phyloP scores from a whole-genome alignment of 1,140 invertebrate genomes.

The Dreissena polymorpha region DNA sequence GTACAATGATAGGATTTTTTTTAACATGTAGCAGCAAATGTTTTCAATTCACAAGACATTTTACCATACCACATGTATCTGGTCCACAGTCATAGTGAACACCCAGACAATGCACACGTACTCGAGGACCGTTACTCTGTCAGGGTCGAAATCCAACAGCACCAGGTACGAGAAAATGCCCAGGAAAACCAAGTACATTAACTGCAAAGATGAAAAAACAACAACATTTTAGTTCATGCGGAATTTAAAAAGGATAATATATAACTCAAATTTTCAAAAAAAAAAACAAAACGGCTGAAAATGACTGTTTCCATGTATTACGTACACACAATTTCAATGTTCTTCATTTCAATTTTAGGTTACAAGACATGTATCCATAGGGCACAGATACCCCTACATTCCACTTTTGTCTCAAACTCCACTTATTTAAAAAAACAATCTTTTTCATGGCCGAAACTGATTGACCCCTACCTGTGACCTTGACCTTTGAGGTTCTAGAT shows the following conservation, averaged over 20 bases:
- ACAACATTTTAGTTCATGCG: too few species aligned
- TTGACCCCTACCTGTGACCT: too few species aligned
- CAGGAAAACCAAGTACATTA: constrained; percentile 69
- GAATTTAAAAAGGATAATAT: background rate
- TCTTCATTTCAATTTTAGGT: too few species aligned
- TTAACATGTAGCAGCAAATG: too few species aligned
- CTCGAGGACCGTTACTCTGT: constrained; percentile 63
- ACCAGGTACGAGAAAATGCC: constrained; percentile 79
- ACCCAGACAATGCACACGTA: constrained; percentile 73
- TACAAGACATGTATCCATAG: too few species aligned
- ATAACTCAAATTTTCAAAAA: background rate
- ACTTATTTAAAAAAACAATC: too few species aligned
- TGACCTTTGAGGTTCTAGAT: too few species aligned
- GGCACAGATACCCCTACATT: too few species aligned
- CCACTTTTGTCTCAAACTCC: too few species aligned
- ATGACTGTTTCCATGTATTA: background rate
- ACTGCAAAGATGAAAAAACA: constrained; percentile 60
- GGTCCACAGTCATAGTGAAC: constrained; percentile 69
- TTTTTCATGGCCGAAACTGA: too few species aligned
- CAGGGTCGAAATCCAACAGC: constrained; percentile 77
- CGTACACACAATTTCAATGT: background rate
- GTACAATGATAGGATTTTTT: too few species aligned
- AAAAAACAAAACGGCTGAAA: background rate
- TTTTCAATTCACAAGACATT: too few species aligned
- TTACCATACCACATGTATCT: constrained; percentile 73